phyloP scores from a whole-genome alignment of 2,797 vertebrate species.

The Pangasius krempfi region DNA sequence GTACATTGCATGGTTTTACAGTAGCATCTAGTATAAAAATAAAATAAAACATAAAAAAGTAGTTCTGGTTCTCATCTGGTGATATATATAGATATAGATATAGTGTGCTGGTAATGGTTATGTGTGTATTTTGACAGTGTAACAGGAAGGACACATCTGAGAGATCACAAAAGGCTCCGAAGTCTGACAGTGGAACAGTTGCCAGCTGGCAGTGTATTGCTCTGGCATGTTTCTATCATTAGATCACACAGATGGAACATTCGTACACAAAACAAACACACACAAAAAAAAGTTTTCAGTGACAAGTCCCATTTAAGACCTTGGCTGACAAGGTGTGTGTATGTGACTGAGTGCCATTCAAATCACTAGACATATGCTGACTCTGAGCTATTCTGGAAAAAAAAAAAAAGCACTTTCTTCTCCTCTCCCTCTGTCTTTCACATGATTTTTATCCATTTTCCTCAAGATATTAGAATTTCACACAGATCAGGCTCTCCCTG shows the following conservation, averaged over 20 bases:
- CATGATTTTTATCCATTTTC: background rate
- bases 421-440: background rate
- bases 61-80: background rate
- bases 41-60: background rate
- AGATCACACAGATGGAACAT: background rate
- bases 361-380: background rate
- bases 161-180: background rate
- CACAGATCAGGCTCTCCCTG: background rate
- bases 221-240: background rate
- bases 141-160: background rate
- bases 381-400: background rate
- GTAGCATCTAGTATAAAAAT: background rate
- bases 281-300: background rate
- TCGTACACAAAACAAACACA: background rate
- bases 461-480: conserved; percentile 7
- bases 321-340: background rate
- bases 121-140: conserved; percentile 5
- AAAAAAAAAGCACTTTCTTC: background rate
- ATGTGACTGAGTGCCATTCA: background rate
- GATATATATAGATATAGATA: background rate
- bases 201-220: background rate
- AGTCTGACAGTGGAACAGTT: background rate
- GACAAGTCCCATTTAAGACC: background rate
- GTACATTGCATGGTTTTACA: background rate
- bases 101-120: background rate